Evolutionary conservation across 2,113 vertebrate species (phyloP).

Genomic region (Saimiri boliviensis): DNA sequence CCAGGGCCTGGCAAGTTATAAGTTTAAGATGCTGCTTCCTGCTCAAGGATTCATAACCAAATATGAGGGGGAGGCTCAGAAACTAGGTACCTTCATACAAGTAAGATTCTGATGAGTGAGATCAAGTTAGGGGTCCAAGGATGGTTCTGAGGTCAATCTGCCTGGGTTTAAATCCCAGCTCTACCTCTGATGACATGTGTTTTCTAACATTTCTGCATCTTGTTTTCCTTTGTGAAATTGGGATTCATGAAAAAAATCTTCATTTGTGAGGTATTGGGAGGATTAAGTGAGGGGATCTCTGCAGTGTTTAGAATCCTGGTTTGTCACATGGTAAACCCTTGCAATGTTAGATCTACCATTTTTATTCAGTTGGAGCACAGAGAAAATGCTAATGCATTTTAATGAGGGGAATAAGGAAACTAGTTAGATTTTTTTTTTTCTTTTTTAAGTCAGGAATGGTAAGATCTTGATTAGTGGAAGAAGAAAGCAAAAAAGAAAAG

Average conservation of each 20-base stretch:
- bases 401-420: neutral
- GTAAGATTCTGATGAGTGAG: neutral
- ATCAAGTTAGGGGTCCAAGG: neutral
- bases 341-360: neutral
- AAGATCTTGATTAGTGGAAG: neutral
- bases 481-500: neutral
- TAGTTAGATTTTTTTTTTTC: neutral
- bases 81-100: neutral
- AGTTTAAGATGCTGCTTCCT: neutral
- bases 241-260: neutral
- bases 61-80: neutral
- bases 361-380: neutral
- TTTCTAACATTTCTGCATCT: neutral
- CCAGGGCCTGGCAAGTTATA: neutral
- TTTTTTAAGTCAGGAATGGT: neutral
- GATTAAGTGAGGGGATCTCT: neutral
- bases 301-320: neutral
- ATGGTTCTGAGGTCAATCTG: neutral
- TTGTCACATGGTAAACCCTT: neutral
- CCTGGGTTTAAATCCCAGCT: neutral
- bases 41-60: neutral
- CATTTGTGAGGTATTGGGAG: neutral
- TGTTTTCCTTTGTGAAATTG: neutral
- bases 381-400: neutral
- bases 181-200: neutral